Base-by-base conservation (phyloP, 2,113 vertebrate species). In the Aphelocoma coerulescens region DNA sequence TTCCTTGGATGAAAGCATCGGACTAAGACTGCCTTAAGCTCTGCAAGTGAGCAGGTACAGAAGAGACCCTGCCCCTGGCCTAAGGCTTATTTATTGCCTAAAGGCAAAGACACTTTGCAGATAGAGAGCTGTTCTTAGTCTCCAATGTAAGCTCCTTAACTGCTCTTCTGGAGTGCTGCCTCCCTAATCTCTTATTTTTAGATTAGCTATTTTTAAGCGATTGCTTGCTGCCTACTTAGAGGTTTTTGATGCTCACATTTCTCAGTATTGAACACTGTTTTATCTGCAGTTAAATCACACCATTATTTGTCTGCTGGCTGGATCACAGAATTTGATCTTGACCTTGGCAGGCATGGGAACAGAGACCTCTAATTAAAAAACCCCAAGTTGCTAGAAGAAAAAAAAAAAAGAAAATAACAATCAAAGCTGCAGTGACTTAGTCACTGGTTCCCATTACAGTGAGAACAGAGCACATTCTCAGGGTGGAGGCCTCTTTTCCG, bases 131-230 rank as follows among this genome's bases (percentile, higher is more conserved):
- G 75, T 51, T 93, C 85, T 93, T 74, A 62, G 51, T 46, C 65
- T 84, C 72, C 68, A 71, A 18, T 9, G 2, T 94, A 94, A 96
- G 67, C 94, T 88, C 37, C 72, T 96, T 95, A 96, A 49, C 71
- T 58, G 51, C 79, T 97, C 62, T 82, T 57, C 78, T 75, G 61
- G 41, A 95, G 88, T 57, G 23, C 7, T 61, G 69, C 74, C 54
- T 94, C 66, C 33, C 35, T 76, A 83, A 79, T 82, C 74, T 90
- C 89, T 76, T 92, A 91, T 93, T 95, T 96, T 96, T 95, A 88
- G 87, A 82, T 92, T 71, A 93, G 87, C 81, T 95, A 48, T 91
- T 95, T 94, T 94, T 85, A 95, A 89, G 65, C 48, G 84, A 19
- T n/a, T 89, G 68, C 57, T 67, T 78, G n/a, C 82, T 85, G 85